Conservation (phyloP, 1,140 invertebrate genomes). For the Leucophenga varia region DNA sequence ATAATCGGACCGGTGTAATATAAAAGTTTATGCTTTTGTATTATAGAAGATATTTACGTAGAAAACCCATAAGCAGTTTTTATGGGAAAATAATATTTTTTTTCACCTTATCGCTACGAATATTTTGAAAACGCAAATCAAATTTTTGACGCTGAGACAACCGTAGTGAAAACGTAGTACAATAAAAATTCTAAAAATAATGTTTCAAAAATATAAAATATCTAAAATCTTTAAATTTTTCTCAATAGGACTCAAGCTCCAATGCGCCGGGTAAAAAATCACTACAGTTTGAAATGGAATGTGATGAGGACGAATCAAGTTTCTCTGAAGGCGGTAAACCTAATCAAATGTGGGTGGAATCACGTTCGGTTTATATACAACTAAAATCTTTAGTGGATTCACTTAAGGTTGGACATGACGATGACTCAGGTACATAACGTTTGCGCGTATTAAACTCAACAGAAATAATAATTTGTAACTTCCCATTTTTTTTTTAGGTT, state of each 20-base stretch:
- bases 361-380: conserved; percentile 68
- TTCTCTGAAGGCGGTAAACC: conserved; percentile 47
- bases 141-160: too few relatives aligned
- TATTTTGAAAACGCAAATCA: too few relatives aligned
- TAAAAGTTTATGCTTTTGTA: too few relatives aligned
- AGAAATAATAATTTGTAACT: not conserved
- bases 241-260: conserved; percentile 39
- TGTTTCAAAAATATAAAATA: too few relatives aligned
- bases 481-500: conserved; percentile 46
- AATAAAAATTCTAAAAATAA: not conserved
- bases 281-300: conserved; percentile 75
- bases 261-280: conserved; percentile 59
- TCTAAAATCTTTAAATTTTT: conserved; percentile 7
- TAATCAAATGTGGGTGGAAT: conserved; percentile 61
- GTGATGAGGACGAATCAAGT: conserved; percentile 64
- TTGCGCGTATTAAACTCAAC: conserved; percentile 23
- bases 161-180: too few relatives aligned
- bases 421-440: conserved; percentile 59
- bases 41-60: too few relatives aligned
- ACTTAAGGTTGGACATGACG: conserved; percentile 70
- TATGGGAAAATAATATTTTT: too few relatives aligned
- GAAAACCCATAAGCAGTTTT: conserved; percentile 49
- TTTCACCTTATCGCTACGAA: too few relatives aligned
- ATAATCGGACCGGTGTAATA: too few relatives aligned
- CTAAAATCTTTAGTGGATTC: conserved; percentile 69